Base-by-base conservation (phyloP, 1,140 invertebrate species). In the Zaprionus ghesquierei region DNA sequence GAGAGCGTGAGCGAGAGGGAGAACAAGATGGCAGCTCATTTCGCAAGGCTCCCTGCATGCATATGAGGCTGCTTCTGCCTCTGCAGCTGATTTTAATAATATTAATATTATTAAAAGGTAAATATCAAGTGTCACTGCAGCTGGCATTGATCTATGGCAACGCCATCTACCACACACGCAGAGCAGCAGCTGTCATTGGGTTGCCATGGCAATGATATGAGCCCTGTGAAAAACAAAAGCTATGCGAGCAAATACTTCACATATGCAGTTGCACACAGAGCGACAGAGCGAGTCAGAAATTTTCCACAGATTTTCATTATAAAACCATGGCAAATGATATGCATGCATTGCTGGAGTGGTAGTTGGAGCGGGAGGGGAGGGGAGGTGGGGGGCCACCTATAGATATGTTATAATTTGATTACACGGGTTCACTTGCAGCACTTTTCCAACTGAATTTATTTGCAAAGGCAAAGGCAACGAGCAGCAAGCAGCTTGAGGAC, bases 71-170 rank as follows among this genome's bases (percentile, higher is more conserved):
- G 59, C 62, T 33, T 59, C 77, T 51, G 77, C 51, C 55, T 27
- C 53, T 63, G 41, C 62, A 75, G 69, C 78, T 73, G 51, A 69
- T 77, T 87, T 86, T 87, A 73, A 81, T 87, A 81, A 86, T 87
- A 75, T 86, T 86, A 81, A 81, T 87, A 86, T 81, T 78, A 81
- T 86, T 87, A 79, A 86, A 87, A 87, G 82, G 81, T 81, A 87
- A 85, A 85, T 86, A 86, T 79, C 75, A 85, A 86, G 77, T 86
- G 82, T 79, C 75, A 85, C 70, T 86, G 82, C 75, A 76, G 60
- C 71, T 86, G 81, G 82, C 82, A 86, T 80, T 86, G 81, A 87
- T 86, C 81, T 87, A 86, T 81, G 59, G 75, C 78, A 61, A 71
- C 22, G 63, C 51, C 55, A 73, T 69, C 59, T 44, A 62, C 15